phyloP scores from a whole-genome alignment of 2,888 invertebrate species.

The Nomada ferruginata region DNA sequence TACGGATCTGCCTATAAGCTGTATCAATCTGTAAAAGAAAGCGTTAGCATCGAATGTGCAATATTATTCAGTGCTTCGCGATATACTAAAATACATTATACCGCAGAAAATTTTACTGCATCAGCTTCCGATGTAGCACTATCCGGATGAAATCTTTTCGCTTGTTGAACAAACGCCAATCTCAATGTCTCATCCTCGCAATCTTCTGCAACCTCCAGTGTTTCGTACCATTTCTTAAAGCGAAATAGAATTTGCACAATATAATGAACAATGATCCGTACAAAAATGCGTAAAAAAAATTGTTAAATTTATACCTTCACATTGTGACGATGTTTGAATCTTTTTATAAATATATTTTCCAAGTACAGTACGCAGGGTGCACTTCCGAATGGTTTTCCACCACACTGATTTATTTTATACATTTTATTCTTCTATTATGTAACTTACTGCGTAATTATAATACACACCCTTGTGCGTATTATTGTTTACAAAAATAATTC shows the following conservation, averaged over 20 bases:
- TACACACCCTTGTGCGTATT: neutral
- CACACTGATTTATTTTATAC: conserved; percentile 38
- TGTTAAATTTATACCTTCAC: conserved; percentile 33
- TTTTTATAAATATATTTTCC: conserved; percentile 36
- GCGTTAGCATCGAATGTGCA: neutral
- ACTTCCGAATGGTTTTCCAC: conserved; percentile 9
- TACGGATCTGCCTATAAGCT: conserved; percentile 87
- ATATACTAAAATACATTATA: conserved; percentile 75
- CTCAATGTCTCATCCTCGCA: conserved; percentile 91
- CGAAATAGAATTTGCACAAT: neutral
- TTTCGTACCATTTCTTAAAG: conserved; percentile 88
- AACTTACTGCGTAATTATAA: conserved; percentile 26
- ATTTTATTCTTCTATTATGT: conserved; percentile 38
- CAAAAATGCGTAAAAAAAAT: neutral
- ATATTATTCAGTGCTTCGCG: conserved; percentile 14
- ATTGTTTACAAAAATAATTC: neutral
- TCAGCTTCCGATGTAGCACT: conserved; percentile 90
- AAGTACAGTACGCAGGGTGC: neutral
- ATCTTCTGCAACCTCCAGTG: conserved; percentile 88
- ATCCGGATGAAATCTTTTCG: conserved; percentile 94
- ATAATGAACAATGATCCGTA: neutral
- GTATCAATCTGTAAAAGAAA: conserved; percentile 86
- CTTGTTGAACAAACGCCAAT: conserved; percentile 90
- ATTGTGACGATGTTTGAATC: conserved; percentile 39
- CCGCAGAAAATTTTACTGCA: conserved; percentile 89